Percentiles rank a stretch among this genome's conserved stretches.
Conservation (phyloP, 2,888 invertebrate genomes). For the Diploptera punctata region DNA sequence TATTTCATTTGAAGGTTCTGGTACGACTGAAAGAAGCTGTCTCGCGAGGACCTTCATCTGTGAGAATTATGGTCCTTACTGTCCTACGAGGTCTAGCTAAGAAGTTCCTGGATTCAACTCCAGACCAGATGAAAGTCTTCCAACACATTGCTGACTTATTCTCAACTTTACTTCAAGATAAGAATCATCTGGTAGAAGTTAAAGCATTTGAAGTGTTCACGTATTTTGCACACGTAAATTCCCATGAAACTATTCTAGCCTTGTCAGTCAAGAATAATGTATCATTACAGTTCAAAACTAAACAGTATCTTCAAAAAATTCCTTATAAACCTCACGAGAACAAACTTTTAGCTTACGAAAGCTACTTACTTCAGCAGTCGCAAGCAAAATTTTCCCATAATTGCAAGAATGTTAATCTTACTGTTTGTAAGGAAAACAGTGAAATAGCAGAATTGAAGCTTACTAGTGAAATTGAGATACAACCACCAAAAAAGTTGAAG, state of each 20-base stretch:
- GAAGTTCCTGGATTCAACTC: slow-evolving; percentile 1
- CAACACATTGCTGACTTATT: slow-evolving; percentile 24
- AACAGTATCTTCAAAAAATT: slow-evolving; percentile 32
- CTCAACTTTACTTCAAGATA: slow-evolving; percentile 32
- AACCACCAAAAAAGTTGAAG: neutral
- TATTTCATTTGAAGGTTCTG: slow-evolving; percentile 27
- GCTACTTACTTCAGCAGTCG: slow-evolving; percentile 10
- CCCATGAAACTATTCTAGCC: slow-evolving; percentile 33
- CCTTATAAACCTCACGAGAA: neutral
- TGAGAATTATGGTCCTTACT: slow-evolving; percentile 2
- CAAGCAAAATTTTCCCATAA: slow-evolving; percentile 13
- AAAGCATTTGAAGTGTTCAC: slow-evolving; percentile 34
- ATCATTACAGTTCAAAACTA: slow-evolving; percentile 9
- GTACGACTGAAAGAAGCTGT: neutral
- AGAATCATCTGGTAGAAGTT: slow-evolving; percentile 28
- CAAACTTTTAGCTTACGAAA: slow-evolving; percentile 1
- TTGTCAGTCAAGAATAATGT: slow-evolving; percentile 24
- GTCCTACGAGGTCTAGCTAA: slow-evolving; percentile 19
- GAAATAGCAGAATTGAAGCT: neutral
- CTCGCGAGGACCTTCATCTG: slow-evolving; percentile 8
- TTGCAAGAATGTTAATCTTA: neutral
- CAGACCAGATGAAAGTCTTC: slow-evolving; percentile 17
- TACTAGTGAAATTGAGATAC: neutral
- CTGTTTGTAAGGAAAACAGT: neutral
- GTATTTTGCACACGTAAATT: slow-evolving; percentile 39